Conservation (phyloP, 1,140 invertebrate genomes). For the Cyclina sinensis region DNA sequence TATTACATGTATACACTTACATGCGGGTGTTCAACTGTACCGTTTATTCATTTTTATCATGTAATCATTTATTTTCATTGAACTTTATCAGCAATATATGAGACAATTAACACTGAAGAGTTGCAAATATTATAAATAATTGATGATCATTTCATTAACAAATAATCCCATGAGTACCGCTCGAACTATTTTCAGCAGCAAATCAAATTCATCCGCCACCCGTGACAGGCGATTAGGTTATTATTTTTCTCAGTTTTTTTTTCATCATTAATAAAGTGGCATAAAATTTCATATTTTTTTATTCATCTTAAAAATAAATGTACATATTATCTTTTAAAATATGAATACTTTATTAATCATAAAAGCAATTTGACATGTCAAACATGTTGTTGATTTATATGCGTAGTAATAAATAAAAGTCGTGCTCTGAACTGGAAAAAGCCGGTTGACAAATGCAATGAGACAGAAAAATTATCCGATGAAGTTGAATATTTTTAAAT, state of each 20-base stretch:
- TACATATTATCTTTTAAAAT: neutral
- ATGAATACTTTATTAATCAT: slow-evolving; percentile 19
- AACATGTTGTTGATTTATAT: no score
- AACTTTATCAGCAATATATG: neutral
- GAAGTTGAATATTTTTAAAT: no score
- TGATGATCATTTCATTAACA: slow-evolving; percentile 4
- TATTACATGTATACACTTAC: no score
- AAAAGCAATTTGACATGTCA: slow-evolving; percentile 3
- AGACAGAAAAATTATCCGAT: no score
- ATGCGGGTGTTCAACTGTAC: no score
- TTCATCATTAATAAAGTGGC: neutral
- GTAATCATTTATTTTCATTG: no score
- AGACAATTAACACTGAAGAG: neutral
- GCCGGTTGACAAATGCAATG: no score
- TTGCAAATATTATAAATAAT: slow-evolving; percentile 32
- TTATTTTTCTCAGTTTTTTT: neutral
- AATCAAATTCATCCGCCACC: neutral
- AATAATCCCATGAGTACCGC: neutral
- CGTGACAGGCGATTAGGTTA: neutral
- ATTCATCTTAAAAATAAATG: neutral
- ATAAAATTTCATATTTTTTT: neutral
- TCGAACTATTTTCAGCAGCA: neutral
- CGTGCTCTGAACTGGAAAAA: no score
- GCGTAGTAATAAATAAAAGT: no score
- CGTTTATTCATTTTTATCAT: no score